Evolutionary conservation across 2,888 invertebrate genomes (phyloP).

Genomic region (Chloroclystis v-ata): DNA sequence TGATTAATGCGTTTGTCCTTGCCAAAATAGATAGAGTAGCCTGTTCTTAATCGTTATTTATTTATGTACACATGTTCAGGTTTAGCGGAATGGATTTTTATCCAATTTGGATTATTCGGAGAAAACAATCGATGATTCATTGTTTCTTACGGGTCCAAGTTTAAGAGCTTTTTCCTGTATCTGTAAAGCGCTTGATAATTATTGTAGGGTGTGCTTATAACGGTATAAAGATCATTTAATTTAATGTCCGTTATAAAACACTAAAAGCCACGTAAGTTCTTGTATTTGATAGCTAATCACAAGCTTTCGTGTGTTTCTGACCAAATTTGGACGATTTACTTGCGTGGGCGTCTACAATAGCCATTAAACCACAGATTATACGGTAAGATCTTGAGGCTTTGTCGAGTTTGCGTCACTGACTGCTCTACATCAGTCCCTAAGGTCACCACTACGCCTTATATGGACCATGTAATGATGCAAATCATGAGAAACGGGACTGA

Average conservation of each 20-base stretch:
- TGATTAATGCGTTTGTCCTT: neutral
- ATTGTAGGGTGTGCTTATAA: neutral
- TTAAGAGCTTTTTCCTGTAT: constrained; percentile 13
- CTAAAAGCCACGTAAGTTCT: constrained; percentile 1
- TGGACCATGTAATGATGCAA: constrained; percentile 36
- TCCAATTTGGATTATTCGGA: no score
- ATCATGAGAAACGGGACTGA: constrained; percentile 42
- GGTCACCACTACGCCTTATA: constrained; percentile 28
- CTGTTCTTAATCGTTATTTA: neutral
- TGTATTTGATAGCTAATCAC: constrained; percentile 18
- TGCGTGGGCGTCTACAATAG: constrained; percentile 27
- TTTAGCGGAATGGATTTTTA: no score
- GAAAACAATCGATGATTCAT: constrained; percentile 1
- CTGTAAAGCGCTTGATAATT: neutral
- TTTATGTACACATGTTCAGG: no score
- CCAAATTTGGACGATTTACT: constrained; percentile 25
- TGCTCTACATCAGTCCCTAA: constrained; percentile 27
- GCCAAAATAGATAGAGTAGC: neutral
- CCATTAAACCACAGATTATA: constrained; percentile 23
- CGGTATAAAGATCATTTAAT: neutral
- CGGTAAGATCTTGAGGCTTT: constrained; percentile 19
- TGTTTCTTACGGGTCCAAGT: neutral
- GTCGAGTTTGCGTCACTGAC: constrained; percentile 27
- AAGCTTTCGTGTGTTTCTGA: constrained; percentile 11
- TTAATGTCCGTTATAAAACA: constrained; percentile 1